Evolutionary conservation across 1,140 invertebrate genomes (phyloP), one percentile per base, ranked within the genome.

Genomic region (Neodiprion pinetum): DNA sequence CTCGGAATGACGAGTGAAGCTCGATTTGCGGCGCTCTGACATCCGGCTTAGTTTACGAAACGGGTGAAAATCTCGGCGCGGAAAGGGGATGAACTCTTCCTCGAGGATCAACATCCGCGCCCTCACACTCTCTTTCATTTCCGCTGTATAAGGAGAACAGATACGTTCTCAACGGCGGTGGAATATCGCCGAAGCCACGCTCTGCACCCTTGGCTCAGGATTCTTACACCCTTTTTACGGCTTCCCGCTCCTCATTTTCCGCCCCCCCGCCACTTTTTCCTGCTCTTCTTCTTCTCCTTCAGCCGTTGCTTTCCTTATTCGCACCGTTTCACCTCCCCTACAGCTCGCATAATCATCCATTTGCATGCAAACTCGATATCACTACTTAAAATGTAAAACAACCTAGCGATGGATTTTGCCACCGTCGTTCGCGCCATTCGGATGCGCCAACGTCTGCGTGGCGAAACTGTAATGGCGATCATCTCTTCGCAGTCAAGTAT

Each of bases 371-470:
- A 87, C 82, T 87, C 82, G 84, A 88, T 87, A 87, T 88, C 82
- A 86, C 85, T 87, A 85, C 85, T 87, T 86, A 88, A 86, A 87
- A 88, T 88, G 85, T 87, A 87, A 87, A 87, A 86, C 84, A 87
- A 87, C 85, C 53, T 61, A 12, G 53, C 53, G 8, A 12, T 61
- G 53, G 9, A 61, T 61, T 61, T 61, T 61, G 53, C 53, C 53
- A 61, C 53, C 53, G 53, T 61, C 28, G 28, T 40, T 40, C 28
- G 28, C 28, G 28, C 28, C 28, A 17, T 17, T 61, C 9, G 9
- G 53, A 61, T 17, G 53, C 53, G 28, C 28, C 28, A 40, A 40
- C 28, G 28, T 40, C 28, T 40, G 28, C 28, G 28, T 1, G 28
- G 28, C 28, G 5, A 40, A 40, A 40, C 28, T 40, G 28, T 3